Evolutionary conservation across 37 sponge, comb jelly and placozoan species (phyloP).

Genomic region (Halisarca cf. caerulea): DNA sequence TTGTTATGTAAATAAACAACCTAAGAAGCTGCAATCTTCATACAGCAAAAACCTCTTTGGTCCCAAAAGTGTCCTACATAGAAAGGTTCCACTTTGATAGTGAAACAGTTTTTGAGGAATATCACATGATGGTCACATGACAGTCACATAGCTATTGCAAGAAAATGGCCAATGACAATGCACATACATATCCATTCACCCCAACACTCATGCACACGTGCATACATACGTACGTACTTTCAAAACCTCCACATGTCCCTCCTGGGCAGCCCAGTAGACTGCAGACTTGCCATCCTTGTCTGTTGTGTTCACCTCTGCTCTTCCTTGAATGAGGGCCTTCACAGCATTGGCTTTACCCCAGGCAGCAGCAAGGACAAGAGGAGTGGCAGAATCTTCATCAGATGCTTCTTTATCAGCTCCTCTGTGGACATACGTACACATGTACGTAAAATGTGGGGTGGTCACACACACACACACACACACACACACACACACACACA

Average conservation of each 20-base stretch:
- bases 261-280: conserved; percentile 60
- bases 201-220: not conserved
- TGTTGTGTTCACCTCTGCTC: conserved; percentile 36
- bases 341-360: conserved; percentile 51
- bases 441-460: not conserved
- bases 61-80: too few relatives aligned
- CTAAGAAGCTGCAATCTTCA: too few relatives aligned
- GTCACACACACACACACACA: not conserved
- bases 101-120: too few relatives aligned
- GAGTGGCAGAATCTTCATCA: conserved; percentile 60
- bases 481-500: not conserved
- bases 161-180: too few relatives aligned
- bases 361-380: conserved; percentile 56
- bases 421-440: not conserved
- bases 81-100: too few relatives aligned
- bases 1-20: too few relatives aligned
- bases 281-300: conserved; percentile 64
- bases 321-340: conserved; percentile 30
- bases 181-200: not conserved
- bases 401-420: conserved; percentile 45
- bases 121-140: too few relatives aligned
- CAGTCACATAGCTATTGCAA: too few relatives aligned
- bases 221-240: conserved; percentile 30
- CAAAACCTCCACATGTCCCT: conserved; percentile 41
- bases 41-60: too few relatives aligned